Evolutionary conservation across 2,888 invertebrate species (phyloP).

Genomic region (Theodoxus fluviatilis): DNA sequence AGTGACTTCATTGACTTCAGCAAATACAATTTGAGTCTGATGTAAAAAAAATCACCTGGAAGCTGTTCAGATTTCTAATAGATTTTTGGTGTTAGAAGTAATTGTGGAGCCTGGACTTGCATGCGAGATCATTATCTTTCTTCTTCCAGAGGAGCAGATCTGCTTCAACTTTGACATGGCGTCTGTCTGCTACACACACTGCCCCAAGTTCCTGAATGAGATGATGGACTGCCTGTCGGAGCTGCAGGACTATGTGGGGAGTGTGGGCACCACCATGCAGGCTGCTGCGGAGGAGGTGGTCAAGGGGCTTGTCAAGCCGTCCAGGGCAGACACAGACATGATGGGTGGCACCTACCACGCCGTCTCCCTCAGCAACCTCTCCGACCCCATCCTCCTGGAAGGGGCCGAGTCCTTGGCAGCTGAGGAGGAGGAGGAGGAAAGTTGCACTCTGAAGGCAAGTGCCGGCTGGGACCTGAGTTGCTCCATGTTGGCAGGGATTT

Average conservation of each 20-base stretch:
- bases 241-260: constrained; percentile 86
- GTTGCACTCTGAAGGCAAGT: constrained; percentile 68
- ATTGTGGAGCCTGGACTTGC: too few relatives aligned
- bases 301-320: too few relatives aligned
- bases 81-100: too few relatives aligned
- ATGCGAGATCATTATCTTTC: neutral
- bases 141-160: constrained; percentile 25
- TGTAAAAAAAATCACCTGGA: too few relatives aligned
- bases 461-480: too few relatives aligned
- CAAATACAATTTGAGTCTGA: too few relatives aligned
- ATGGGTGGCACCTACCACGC: constrained; percentile 28
- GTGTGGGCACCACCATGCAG: constrained; percentile 84
- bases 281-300: constrained; percentile 94
- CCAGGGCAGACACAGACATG: too few relatives aligned
- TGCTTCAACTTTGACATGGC: constrained; percentile 73
- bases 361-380: constrained; percentile 35
- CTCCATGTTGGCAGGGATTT: too few relatives aligned
- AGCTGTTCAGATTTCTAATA: too few relatives aligned
- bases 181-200: constrained; percentile 92
- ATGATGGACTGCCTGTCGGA: constrained; percentile 87
- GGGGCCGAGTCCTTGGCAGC: constrained; percentile 24
- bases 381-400: constrained; percentile 35
- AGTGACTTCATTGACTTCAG: too few relatives aligned
- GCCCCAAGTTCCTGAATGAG: constrained; percentile 84
- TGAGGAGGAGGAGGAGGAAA: neutral